Evolutionary conservation across 1,140 invertebrate species (phyloP), one percentile per base, ranked within the genome.

Genomic region (Andricus grossulariae): DNA sequence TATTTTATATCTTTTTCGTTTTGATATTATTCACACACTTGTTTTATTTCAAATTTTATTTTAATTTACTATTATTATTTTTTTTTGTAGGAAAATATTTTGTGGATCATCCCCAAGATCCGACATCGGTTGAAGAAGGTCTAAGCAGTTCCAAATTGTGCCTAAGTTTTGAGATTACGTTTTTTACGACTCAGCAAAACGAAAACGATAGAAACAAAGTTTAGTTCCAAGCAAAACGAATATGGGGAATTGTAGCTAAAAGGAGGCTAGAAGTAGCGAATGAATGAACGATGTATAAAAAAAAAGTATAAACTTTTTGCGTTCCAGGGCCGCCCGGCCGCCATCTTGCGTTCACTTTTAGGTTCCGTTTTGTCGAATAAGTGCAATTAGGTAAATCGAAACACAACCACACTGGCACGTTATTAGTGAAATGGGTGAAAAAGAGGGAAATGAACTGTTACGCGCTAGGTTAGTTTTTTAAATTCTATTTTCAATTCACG

Each of bases 121-220:
- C 72, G 51, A 60, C 74, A 73, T 57, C 57, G 74, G 54, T 74
- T 52, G 77, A 81, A 74, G 82, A 86, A 83, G 87, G 89, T 88
- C 89, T 90, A 91, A 90, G 83, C 87, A 91, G 88, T 90, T 91
- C 89, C 89, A 89, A 90, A 91, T 91, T 90, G 90, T 91, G 90
- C 90, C 90, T 90, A 91, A 91, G 89, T 91, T 91, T 88, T 85
- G 85, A 88, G 84, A 78, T 88, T 90, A 90, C 83, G 85, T 90
- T 90, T 89, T 86, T 85, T 88, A 90, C 81, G 78, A 88, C 79
- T 82, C 83, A 87, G 78, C 83, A 82, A 82, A 77, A 79, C 81
- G 73, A 78, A 66, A 80, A 80, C 32, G 72, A 71, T 51, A 72
- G 19, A 54, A 74, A 72, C 75, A 72, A 45, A 73, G 78, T 78